A percentile compares a stretch with the other conserved stretches of the same genome.
Evolutionary conservation across 2,888 invertebrate species (phyloP).

Genomic region (Orchesellides sinensis): DNA sequence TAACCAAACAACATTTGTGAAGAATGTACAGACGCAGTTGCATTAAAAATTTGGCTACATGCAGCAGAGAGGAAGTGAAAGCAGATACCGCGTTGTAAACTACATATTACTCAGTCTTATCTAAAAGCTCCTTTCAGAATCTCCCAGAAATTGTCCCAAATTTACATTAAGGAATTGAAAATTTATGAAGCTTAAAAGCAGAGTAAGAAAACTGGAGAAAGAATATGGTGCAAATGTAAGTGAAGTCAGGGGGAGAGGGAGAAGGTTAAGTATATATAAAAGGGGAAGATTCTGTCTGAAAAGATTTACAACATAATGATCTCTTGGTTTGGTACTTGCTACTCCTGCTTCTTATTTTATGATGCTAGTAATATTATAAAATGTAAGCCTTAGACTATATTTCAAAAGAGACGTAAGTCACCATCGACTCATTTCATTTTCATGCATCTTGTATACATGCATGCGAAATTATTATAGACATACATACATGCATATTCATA

Average conservation of each 20-base stretch:
- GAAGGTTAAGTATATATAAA: conserved; percentile 17
- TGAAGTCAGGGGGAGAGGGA: not conserved
- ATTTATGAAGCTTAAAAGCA: conserved; percentile 34
- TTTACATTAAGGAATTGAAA: conserved; percentile 33
- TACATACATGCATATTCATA: not conserved
- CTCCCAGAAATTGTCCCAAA: not conserved
- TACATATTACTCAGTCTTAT: not conserved
- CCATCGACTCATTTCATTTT: no score
- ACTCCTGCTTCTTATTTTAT: not conserved
- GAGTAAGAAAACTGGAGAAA: not conserved
- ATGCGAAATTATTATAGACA: no score
- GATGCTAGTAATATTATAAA: not conserved
- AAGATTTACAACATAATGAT: conserved; percentile 49
- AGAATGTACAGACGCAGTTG: not conserved
- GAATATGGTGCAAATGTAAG: not conserved
- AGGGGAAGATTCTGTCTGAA: conserved; percentile 32
- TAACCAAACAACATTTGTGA: no score
- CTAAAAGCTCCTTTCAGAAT: not conserved
- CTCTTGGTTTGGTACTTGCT: conserved; percentile 14
- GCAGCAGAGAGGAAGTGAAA: not conserved
- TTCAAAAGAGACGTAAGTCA: not conserved
- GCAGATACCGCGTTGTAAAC: not conserved
- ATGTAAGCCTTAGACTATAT: not conserved
- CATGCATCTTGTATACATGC: not conserved
- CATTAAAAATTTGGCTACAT: not conserved